Evolutionary conservation across 2,888 invertebrate species (phyloP), one percentile per base, ranked within the genome.

Genomic region (Drosophila paramelanica): DNA sequence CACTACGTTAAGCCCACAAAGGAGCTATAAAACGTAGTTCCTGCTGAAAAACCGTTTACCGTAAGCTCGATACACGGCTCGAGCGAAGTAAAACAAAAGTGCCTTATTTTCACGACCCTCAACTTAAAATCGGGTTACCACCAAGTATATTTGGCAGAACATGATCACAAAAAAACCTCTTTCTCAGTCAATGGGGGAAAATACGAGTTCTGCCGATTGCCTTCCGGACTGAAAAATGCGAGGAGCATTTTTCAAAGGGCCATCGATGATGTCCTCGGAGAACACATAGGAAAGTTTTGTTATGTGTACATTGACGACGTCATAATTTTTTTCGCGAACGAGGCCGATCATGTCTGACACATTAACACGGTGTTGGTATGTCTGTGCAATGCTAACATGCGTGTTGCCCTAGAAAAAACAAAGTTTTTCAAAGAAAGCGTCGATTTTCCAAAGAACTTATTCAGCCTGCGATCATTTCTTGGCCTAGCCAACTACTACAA

Each of bases 261-360:
- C 3, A 51, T 27, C 3, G 38, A 50, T 5, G 50, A 50, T 5
- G n/a, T 50, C 2, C 7, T 51, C 6, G 2, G 25, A 27, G 14
- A 51, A 39, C 25, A 51, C 5, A 27, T 41, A 7, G 39, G 51
- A 11, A 27, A 39, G n/a, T 23, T 27, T 8, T 20, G n/a, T 23
- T 27, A 4, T 1, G 50, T 50, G 1, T 20, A 38, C n/a, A 6
- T 39, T 5, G 23, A 51, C 0, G 38, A 51, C 25, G 50, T 51
- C 2, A 51, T 25, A 10, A 51, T 51, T 11, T 51, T 51, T 5
- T 39, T 38, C 5, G n/a, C 38, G 25, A 51, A 38, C 5, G 25
- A 23, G 2, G 1, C 1, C 2, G 23, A 50, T 5, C 23, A 50
- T 20, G 20, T 20, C 3, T 3, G 20, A 3, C 20, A 23, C 23